Percentiles rank a stretch among this genome's conserved stretches.
phyloP scores from a whole-genome alignment of 2,888 invertebrate species.

The Clusia tigrina region DNA sequence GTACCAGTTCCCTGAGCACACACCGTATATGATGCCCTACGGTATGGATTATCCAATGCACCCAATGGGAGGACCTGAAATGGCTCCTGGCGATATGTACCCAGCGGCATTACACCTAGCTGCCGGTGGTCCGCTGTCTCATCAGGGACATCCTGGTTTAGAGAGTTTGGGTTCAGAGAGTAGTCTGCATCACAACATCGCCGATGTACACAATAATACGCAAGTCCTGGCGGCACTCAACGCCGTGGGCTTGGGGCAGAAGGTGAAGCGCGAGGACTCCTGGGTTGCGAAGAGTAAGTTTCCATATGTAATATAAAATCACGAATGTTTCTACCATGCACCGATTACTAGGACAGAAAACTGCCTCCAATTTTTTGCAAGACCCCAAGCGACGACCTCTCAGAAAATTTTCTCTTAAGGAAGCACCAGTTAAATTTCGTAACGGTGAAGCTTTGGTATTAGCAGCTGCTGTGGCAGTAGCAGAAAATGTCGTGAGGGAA shows the following conservation, averaged over 20 bases:
- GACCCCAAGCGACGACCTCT: neutral
- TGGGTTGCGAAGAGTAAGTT: constrained; percentile 59
- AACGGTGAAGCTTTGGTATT: constrained; percentile 37
- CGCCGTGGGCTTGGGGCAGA: constrained; percentile 54
- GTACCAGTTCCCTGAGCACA: constrained; percentile 61
- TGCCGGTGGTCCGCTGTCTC: constrained; percentile 43
- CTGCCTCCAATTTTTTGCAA: neutral
- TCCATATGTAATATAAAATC: neutral
- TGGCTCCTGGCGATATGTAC: constrained; percentile 57
- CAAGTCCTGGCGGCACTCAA: constrained; percentile 57
- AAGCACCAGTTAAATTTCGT: constrained; percentile 1
- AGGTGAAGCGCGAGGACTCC: constrained; percentile 63
- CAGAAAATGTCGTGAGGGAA: constrained; percentile 35
- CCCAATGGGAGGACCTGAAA: constrained; percentile 49
- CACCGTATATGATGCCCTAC: constrained; percentile 64
- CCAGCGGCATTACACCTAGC: constrained; percentile 55
- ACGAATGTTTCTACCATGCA: neutral
- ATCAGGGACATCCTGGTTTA: constrained; percentile 49
- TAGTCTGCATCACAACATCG: constrained; percentile 55
- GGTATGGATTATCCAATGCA: constrained; percentile 62
- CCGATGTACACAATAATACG: constrained; percentile 59
- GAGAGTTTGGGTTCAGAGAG: constrained; percentile 58
- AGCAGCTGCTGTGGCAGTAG: constrained; percentile 46
- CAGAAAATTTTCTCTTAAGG: neutral
- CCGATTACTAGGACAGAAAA: neutral